Evolutionary conservation across 1,140 invertebrate species (phyloP).

Genomic region (Saccostrea cuccullata): DNA sequence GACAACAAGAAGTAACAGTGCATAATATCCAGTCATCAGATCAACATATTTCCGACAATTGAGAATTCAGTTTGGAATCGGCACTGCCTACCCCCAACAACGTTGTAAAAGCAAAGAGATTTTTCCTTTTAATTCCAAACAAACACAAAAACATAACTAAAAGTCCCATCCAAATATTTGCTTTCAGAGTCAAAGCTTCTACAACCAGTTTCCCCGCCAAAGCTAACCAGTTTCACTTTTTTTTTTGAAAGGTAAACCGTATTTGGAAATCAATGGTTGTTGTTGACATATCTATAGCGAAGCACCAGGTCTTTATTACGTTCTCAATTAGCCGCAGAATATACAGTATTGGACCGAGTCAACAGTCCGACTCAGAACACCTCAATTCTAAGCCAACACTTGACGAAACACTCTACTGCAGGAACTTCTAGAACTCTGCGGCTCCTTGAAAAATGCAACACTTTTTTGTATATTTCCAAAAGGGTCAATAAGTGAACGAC

Average conservation of each 20-base stretch:
- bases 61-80: not conserved
- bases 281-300: conserved; percentile 24
- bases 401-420: not conserved
- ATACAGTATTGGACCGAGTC: not conserved
- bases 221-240: not conserved
- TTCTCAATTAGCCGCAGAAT: conserved; percentile 12
- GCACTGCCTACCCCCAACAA: not conserved
- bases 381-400: conserved; percentile 9
- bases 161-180: conserved; percentile 20
- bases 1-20: not conserved
- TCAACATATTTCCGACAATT: not conserved
- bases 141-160: conserved; percentile 7
- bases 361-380: not conserved
- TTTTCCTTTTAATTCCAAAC: conserved; percentile 21
- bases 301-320: conserved; percentile 14
- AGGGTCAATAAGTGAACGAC: conserved; percentile 3
- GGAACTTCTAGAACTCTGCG: not conserved
- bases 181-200: not conserved
- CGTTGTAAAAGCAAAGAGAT: not conserved
- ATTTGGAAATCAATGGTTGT: conserved; percentile 7
- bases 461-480: not conserved
- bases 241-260: not conserved
- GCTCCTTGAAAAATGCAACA: not conserved
- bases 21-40: not conserved
- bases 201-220: not conserved